A percentile compares a stretch with the other conserved stretches of the same genome.
Evolutionary conservation across 1,140 invertebrate genomes (phyloP).

Genomic region (Papilio glaucus): DNA sequence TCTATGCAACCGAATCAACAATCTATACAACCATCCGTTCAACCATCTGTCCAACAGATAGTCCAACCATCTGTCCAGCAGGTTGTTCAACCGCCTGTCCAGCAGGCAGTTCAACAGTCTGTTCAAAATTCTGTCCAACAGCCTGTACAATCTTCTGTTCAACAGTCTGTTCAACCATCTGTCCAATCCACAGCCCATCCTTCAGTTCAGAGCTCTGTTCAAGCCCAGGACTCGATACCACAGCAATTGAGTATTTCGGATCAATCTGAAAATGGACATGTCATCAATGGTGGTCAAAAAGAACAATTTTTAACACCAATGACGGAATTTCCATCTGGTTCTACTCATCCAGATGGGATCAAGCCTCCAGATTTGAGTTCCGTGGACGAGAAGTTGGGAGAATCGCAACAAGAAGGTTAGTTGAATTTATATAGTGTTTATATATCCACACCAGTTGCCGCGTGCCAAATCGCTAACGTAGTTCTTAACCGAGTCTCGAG

Average conservation of each 20-base stretch:
- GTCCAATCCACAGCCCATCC: conserved; percentile 6
- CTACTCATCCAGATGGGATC: conserved; percentile 56
- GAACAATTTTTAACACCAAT: conserved; percentile 76
- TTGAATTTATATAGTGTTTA: conserved; percentile 10
- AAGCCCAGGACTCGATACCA: conserved; percentile 51
- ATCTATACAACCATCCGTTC: conserved; percentile 38
- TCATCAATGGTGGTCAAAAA: conserved; percentile 56
- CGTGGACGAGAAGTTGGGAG: conserved; percentile 67
- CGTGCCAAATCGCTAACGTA: too few species aligned
- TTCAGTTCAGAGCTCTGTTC: conserved; percentile 20
- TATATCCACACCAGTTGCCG: neutral
- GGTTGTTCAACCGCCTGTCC: conserved; percentile 14
- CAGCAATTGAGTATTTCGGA: conserved; percentile 66
- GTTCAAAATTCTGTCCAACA: conserved; percentile 37
- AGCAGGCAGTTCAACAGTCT: conserved; percentile 35
- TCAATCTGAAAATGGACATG: conserved; percentile 50
- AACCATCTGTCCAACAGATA: conserved; percentile 34
- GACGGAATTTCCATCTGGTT: conserved; percentile 65
- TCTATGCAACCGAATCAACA: conserved; percentile 38
- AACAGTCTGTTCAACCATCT: neutral
- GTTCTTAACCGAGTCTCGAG: too few species aligned
- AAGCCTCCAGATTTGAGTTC: conserved; percentile 67
- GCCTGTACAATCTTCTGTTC: conserved; percentile 21
- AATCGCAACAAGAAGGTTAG: conserved; percentile 63
- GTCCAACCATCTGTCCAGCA: conserved; percentile 30